Base-by-base conservation (phyloP, 2,113 vertebrate species). In the Ciconia boyciana region DNA sequence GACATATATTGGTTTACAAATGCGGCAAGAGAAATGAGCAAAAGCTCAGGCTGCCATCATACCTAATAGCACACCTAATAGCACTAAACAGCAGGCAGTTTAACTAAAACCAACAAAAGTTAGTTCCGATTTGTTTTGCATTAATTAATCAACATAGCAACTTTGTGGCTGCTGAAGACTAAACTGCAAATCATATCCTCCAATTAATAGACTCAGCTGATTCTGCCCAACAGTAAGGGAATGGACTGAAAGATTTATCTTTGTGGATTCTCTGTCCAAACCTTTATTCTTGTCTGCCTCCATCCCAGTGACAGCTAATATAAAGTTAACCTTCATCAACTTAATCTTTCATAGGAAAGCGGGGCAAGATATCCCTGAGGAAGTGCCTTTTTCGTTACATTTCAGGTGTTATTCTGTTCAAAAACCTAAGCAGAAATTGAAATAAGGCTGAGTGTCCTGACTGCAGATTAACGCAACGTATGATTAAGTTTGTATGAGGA, bases 401-500 rank as follows among this genome's bases (percentile, higher is more conserved):
- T 75, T 64, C 69, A 81, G n/a, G 61, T 61, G 28, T 44, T 64
- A 62, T 3, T 77, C 9, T 7, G 15, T 74, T 86, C 26, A 57
- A 92, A 87, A 90, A 77, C 17, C 28, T 43, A 54, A 83, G 75
- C 62, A 93, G 86, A 93, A 93, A 57, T 5, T 58, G 54, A 88
- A 93, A 41, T 18, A 76, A 51, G 15, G 36, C 32, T 44, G 20
- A 62, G 26, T 54, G 46, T 60, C 29, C 83, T 71, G 46, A 74
- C 34, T 87, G 80, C 36, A 87, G 43, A 83, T 78, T 83, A 86
- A 70, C 0, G 2, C 49, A 86, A 48, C 1, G 1, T 49, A 39
- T 32, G 43, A 72, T 36, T 54, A 60, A 7, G 34, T 52, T 21
- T 54, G 5, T 54, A 66, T 11, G 8, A 87, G 54, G 11, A 58